Evolutionary conservation across 1,140 invertebrate genomes (phyloP), one percentile per base, ranked within the genome.

Genomic region (Meteorus sp.): DNA sequence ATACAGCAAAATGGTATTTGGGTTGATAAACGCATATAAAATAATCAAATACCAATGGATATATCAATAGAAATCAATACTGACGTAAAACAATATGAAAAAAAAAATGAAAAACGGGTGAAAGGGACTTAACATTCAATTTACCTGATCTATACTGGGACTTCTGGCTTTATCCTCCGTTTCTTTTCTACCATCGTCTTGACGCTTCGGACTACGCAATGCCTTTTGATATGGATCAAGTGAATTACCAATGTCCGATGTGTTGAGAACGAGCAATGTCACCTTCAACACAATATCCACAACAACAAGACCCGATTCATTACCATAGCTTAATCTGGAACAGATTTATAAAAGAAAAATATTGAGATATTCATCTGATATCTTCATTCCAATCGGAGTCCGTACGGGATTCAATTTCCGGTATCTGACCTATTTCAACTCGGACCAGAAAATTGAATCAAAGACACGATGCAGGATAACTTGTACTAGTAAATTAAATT

Each of bases 221-320:
- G 88, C 88, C 63, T 92, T 83, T 69, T 92, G 92, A 78, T 93
- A 95, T 17, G 93, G 93, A 81, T 97, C n/a, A n/a, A n/a, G n/a
- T n/a, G n/a, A n/a, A 56, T 92, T 92, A 82, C 97, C 97, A 61
- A 98, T 85, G 78, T 97, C 93, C 61, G 88, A 83, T 60, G 90
- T 89, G 62, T 86, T 87, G 71, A 93, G 83, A 78, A 94, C 95
- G 62, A 95, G 82, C 63, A 98, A 84, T 78, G 91, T 90, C 57
- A 88, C 86, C 82, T 93, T 94, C 79, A 97, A 94, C 70, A 95
- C 85, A 77, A 94, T 90, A 83, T 99, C 96, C 68, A 98, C 87
- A 78, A 98, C 89, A 69, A 95, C 94, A 70, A 98, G 80, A 62
- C 95, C 95, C 63, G 89, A 89, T 80, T 98, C 95, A 78, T 94